phyloP scores from a whole-genome alignment of 2,113 vertebrate genomes.

The Calypte anna region DNA sequence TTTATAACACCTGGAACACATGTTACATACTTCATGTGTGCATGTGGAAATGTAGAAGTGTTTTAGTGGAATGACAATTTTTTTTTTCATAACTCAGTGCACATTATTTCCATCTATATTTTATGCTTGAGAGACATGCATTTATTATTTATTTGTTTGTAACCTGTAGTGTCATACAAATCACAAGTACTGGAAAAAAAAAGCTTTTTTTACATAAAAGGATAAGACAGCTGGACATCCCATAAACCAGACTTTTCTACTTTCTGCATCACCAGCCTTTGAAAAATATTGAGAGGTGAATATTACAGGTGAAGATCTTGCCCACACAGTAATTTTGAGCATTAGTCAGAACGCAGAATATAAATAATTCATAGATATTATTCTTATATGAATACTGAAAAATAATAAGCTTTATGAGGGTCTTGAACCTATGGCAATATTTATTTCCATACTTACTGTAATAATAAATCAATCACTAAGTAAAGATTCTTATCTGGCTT shows the following conservation, averaged over 20 bases:
- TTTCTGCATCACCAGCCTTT: background rate
- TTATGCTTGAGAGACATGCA: background rate
- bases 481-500: background rate
- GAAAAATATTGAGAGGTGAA: background rate
- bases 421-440: background rate
- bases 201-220: background rate
- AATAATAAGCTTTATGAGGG: background rate
- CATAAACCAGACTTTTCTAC: background rate
- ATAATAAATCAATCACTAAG: conserved; percentile 2
- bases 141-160: background rate
- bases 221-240: background rate
- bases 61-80: background rate
- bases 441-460: background rate
- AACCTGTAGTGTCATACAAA: background rate
- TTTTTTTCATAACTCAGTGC: background rate
- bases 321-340: background rate
- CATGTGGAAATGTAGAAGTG: background rate
- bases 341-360: background rate
- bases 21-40: background rate
- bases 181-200: background rate
- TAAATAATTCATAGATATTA: background rate
- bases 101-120: background rate
- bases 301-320: background rate
- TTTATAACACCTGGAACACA: background rate
- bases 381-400: background rate